phyloP scores from a whole-genome alignment of 2,888 invertebrate species.

The Ophion ellenae region DNA sequence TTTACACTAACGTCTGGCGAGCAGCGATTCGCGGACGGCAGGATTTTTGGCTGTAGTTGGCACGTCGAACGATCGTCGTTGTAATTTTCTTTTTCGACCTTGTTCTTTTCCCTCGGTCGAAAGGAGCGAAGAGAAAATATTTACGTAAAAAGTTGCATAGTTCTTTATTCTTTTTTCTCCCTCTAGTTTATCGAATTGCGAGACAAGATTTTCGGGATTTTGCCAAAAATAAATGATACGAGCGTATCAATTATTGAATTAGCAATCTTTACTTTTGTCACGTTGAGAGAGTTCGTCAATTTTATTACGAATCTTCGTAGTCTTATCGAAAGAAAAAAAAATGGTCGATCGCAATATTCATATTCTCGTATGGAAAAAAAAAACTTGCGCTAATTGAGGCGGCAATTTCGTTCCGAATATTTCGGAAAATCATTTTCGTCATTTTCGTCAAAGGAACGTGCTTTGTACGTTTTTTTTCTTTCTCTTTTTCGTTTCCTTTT shows the following conservation, averaged over 20 bases:
- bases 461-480: neutral
- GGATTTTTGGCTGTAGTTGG: constrained; percentile 41
- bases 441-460: neutral
- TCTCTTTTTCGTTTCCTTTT: neutral
- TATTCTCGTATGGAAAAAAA: constrained; percentile 9
- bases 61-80: neutral
- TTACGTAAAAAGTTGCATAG: neutral
- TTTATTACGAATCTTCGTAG: too few relatives aligned
- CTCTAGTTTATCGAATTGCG: neutral
- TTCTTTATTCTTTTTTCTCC: too few relatives aligned
- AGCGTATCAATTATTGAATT: too few relatives aligned
- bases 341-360: neutral
- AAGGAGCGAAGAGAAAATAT: neutral
- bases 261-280: too few relatives aligned
- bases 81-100: neutral
- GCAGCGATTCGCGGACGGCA: constrained; percentile 60
- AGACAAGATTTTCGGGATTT: too few relatives aligned
- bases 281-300: too few relatives aligned
- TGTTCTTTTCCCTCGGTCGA: neutral
- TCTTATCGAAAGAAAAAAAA: neutral
- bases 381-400: neutral
- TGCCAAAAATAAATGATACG: too few relatives aligned
- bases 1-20: constrained; percentile 43
- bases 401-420: neutral
- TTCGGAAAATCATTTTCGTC: neutral